phyloP scores from a whole-genome alignment of 1,140 invertebrate genomes.

The Leptinotarsa undecemlineata region DNA sequence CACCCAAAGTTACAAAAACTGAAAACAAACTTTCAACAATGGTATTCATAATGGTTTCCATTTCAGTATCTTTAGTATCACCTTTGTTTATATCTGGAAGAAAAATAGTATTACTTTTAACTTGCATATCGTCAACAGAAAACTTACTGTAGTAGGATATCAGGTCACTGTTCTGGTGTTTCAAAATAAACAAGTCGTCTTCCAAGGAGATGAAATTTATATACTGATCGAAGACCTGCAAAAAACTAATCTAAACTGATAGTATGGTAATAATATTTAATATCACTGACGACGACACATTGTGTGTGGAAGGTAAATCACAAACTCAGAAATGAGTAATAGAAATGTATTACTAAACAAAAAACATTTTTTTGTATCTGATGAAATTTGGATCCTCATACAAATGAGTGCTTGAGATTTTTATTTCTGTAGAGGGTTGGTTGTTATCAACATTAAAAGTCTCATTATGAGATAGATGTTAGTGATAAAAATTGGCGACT shows the following conservation, averaged over 20 bases:
- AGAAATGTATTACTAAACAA: too few species aligned
- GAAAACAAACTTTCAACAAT: conserved; percentile 97
- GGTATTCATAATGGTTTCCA: conserved; percentile 91
- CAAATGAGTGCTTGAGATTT: too few species aligned
- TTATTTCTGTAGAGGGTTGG: too few species aligned
- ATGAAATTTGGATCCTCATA: too few species aligned
- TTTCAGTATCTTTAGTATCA: conserved; percentile 94
- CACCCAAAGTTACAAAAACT: conserved; percentile 92
- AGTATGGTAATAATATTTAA: too few species aligned
- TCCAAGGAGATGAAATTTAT: conserved; percentile 98
- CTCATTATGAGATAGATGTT: too few species aligned
- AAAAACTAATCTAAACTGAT: conserved; percentile 7
- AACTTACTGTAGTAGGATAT: conserved; percentile 89
- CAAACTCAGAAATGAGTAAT: too few species aligned
- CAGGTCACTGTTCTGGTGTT: conserved; percentile 87
- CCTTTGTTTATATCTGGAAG: conserved; percentile 88
- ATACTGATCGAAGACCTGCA: conserved; percentile 91
- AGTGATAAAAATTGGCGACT: too few species aligned
- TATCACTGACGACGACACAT: too few species aligned
- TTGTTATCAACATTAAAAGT: too few species aligned
- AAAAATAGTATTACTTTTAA: conserved; percentile 24
- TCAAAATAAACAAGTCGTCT: conserved; percentile 95
- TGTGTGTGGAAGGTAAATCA: too few species aligned
- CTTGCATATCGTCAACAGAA: conserved; percentile 9
- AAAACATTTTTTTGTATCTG: too few species aligned